phyloP scores from a whole-genome alignment of 2,888 invertebrate genomes.

The Amblyjoppa proteus region DNA sequence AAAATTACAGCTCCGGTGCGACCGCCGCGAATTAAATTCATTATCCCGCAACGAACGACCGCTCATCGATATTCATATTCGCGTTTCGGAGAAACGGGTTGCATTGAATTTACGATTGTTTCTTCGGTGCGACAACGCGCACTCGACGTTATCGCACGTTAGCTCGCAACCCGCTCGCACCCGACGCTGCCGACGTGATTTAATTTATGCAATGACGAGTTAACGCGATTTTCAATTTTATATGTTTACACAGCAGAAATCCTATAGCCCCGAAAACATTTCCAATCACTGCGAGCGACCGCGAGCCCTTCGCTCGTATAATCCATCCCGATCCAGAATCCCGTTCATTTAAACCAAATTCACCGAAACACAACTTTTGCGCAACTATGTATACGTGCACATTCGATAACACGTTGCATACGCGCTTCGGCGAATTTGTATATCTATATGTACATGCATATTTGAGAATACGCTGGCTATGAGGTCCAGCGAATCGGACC shows the following conservation, averaged over 20 bases:
- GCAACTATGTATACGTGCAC: no score
- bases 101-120: constrained; percentile 43
- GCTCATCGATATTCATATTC: constrained; percentile 13
- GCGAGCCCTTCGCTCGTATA: background rate
- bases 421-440: no score
- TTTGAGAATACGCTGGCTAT: no score
- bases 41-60: background rate
- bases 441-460: no score
- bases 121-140: constrained; percentile 11
- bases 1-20: no score
- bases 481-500: background rate
- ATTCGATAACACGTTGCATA: no score
- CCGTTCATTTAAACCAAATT: no score
- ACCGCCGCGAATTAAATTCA: constrained; percentile 1
- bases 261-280: background rate
- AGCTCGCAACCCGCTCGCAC: constrained; percentile 8
- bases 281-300: no score
- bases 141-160: constrained; percentile 7
- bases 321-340: no score
- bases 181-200: constrained; percentile 15
- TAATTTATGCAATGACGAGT: constrained; percentile 31
- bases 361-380: no score
- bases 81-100: constrained; percentile 18
- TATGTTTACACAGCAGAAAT: constrained; percentile 7
- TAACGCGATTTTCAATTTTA: constrained; percentile 24